Evolutionary conservation across 1,140 invertebrate genomes (phyloP), one percentile per base, ranked within the genome.

Genomic region (Melitaea cinxia): DNA sequence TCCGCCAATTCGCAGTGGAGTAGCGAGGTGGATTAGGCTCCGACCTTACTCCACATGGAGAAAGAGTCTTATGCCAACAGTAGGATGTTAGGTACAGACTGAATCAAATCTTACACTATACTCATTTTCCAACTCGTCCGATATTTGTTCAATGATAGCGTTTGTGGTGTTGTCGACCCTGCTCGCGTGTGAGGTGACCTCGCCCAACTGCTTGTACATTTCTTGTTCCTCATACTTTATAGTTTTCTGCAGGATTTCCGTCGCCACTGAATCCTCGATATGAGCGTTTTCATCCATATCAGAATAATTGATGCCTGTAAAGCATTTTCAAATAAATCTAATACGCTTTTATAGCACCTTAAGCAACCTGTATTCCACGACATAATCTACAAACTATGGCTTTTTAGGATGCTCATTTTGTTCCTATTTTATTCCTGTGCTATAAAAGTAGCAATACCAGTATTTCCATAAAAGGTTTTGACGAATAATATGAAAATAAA

Each of bases 121-220:
- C 19, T 77, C 73, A 42, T 85, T 71, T 3, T 78, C 68, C 6
- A 85, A 37, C 4, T 79, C 67, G 6, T 77, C 79, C 7, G 82
- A 68, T 7, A 89, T 82, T 9, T 78, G 77, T 15, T 89, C 83
- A 2, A 89, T 83, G 30, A 89, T 82, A 2, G 73, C 54, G 35
- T 89, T 89, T 23, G 85, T 88, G 24, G 72, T 76, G 54, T 89
- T 89, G 30, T 89, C 84, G 0, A 88, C 77, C 37, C 78, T 75
- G 10, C 85, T 80, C 0, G 82, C 84, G 56, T 81, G 81, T 26
- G 69, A 74, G 55, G 61, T 83, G 15, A 88, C 72, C 7, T 74
- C 62, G 39, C 78, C 83, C 15, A 71, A 77, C 39, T 82, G 78
- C 0, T 71, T 71, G 64, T 77, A 83, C 42, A 82, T 52, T 66